Evolutionary conservation across 2,113 vertebrate species (phyloP).

Genomic region (Proteles cristata): DNA sequence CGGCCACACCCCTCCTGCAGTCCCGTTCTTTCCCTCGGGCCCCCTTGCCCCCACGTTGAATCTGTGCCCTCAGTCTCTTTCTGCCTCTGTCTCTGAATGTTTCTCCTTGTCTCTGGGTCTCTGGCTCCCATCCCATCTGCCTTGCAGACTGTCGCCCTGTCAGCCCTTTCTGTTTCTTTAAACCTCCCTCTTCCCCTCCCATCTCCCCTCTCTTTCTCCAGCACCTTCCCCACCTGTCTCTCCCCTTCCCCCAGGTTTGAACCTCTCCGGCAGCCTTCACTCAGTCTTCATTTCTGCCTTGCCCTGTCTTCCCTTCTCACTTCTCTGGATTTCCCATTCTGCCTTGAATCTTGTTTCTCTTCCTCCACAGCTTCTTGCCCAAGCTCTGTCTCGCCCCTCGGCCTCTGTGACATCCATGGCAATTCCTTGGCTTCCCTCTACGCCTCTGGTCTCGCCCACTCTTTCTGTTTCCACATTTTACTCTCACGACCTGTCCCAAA

Average conservation of each 20-base stretch:
- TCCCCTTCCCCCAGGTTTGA: background rate
- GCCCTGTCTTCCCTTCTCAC: background rate
- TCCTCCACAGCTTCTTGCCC: background rate
- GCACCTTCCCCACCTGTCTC: background rate
- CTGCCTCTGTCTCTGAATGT: background rate
- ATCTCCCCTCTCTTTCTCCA: too few relatives aligned
- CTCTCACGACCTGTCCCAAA: background rate
- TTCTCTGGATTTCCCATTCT: background rate
- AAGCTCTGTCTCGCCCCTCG: background rate
- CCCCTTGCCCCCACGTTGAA: background rate
- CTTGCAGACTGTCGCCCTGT: background rate
- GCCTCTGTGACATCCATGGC: background rate
- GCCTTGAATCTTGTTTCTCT: background rate
- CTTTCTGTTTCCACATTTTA: background rate
- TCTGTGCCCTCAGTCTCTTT: background rate
- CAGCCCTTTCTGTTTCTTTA: background rate
- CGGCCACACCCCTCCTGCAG: background rate
- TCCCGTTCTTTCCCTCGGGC: too few relatives aligned
- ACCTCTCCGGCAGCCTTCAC: background rate
- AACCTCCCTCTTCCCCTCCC: background rate
- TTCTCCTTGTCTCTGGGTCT: background rate
- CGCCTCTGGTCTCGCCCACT: background rate
- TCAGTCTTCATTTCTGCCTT: background rate
- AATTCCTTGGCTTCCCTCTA: background rate
- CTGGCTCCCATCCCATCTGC: background rate